Evolutionary conservation across 2,113 vertebrate genomes (phyloP).

Genomic region (Lethenteron reissneri): DNA sequence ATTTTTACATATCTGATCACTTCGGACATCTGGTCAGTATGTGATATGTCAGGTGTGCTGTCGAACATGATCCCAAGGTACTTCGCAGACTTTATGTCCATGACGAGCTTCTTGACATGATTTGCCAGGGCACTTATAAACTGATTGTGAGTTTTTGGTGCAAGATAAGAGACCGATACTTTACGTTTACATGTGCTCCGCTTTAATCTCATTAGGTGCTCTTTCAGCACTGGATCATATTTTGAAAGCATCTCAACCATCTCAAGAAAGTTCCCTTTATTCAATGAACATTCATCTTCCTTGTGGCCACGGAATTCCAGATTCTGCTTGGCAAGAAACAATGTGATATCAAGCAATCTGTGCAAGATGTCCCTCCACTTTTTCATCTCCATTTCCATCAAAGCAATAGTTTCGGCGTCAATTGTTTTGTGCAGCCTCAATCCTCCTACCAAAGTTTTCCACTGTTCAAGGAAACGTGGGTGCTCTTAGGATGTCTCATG

Average conservation of each 20-base stretch:
- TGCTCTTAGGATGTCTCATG: too few species aligned
- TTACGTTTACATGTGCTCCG: conserved; percentile 1
- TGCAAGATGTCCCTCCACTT: conserved; percentile 2
- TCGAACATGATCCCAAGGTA: conserved; percentile 1
- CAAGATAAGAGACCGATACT: too few species aligned
- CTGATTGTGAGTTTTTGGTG: too few species aligned
- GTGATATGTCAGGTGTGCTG: conserved; percentile 5
- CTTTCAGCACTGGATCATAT: background rate
- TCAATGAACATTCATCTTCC: conserved; percentile 6
- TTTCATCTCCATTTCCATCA: conserved; percentile 1
- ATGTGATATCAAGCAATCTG: conserved; percentile 6
- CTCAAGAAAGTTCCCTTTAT: conserved; percentile 6
- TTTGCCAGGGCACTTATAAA: too few species aligned
- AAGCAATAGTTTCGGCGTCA: conserved; percentile 3
- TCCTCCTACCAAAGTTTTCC: conserved; percentile 4
- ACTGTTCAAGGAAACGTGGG: background rate
- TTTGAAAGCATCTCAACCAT: background rate
- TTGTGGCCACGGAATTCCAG: conserved; percentile 4
- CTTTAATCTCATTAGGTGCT: conserved; percentile 1
- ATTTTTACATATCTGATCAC: too few species aligned
- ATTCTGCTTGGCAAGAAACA: conserved; percentile 6
- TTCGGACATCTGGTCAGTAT: background rate
- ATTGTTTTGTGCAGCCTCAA: background rate
- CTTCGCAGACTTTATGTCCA: background rate
- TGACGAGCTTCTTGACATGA: too few species aligned